phyloP scores from a whole-genome alignment of 30 jellyfish, hydroid and myxozoan genomes.

The Chrysaora quinquecirrha region DNA sequence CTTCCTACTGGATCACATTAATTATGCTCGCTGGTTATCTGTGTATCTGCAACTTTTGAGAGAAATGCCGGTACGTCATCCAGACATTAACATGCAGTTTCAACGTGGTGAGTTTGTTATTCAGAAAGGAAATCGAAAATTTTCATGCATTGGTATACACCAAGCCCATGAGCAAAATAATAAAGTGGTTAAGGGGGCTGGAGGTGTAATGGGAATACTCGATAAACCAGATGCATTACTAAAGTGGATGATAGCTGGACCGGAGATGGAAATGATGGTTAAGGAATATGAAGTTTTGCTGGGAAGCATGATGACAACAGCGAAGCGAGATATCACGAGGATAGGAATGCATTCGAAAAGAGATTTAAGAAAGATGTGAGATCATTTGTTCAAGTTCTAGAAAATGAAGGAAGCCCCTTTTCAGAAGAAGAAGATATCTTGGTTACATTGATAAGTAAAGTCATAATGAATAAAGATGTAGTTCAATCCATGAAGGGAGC shows the following conservation, averaged over 20 bases:
- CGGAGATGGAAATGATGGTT: constrained; percentile 4
- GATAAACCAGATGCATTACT: constrained; percentile 10
- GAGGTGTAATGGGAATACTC: constrained; percentile 16
- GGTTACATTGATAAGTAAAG: background rate
- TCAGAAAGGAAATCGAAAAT: background rate
- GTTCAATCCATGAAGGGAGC: background rate
- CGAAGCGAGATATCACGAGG: constrained; percentile 18
- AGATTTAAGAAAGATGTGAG: constrained; percentile 1
- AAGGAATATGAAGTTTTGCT: background rate
- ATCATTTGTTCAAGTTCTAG: background rate
- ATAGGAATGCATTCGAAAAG: constrained; percentile 9
- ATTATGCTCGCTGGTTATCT: constrained; percentile 36
- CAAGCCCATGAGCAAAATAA: no score
- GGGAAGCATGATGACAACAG: background rate
- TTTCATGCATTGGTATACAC: constrained; percentile 32
- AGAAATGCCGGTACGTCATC: background rate
- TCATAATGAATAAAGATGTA: background rate
- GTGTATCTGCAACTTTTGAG: constrained; percentile 23
- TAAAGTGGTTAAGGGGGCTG: constrained; percentile 24
- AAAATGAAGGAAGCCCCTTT: no score
- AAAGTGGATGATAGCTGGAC: no score
- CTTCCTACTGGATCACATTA: constrained; percentile 23
- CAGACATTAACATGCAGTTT: background rate
- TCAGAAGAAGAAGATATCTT: background rate
- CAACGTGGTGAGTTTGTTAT: constrained; percentile 19